These are phyloP conservation scores for Aphelinus certus DNA, from an alignment of 1,140 invertebrate genomes.

Conservation along the genomic window DNA sequence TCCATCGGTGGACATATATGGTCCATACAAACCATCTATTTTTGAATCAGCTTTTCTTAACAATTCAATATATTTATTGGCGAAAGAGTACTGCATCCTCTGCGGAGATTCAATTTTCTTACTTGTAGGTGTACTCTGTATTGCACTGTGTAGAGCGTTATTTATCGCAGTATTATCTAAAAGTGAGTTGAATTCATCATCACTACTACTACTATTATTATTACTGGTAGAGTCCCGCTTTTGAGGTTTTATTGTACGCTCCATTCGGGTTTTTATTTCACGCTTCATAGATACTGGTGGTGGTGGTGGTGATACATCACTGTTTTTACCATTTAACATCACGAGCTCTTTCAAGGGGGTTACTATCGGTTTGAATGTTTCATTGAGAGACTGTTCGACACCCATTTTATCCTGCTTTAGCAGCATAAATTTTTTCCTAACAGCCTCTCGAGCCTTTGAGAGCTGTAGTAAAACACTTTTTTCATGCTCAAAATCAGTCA, in stretches of 20 bases:
- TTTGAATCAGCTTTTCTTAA: no score
- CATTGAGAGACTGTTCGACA: conserved; percentile 6
- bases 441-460: conserved; percentile 27
- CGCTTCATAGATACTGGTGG: no score
- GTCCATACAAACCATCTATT: background rate
- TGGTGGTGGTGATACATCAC: no score
- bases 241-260: conserved; percentile 1
- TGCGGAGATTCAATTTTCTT: no score
- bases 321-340: background rate
- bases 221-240: background rate
- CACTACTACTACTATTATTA: conserved; percentile 2
- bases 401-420: conserved; percentile 27
- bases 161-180: no score
- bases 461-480: conserved; percentile 24
- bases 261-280: background rate
- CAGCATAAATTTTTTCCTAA: conserved; percentile 31
- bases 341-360: conserved; percentile 31
- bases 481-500: background rate
- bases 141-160: no score
- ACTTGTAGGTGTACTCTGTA: no score
- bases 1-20: conserved; percentile 14
- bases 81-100: no score
- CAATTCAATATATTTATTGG: no score
- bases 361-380: conserved; percentile 37
- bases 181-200: background rate